Percentiles rank a stretch among this genome's conserved stretches.
phyloP scores from a whole-genome alignment of 1,140 invertebrate genomes.

The Cydia splendana region DNA sequence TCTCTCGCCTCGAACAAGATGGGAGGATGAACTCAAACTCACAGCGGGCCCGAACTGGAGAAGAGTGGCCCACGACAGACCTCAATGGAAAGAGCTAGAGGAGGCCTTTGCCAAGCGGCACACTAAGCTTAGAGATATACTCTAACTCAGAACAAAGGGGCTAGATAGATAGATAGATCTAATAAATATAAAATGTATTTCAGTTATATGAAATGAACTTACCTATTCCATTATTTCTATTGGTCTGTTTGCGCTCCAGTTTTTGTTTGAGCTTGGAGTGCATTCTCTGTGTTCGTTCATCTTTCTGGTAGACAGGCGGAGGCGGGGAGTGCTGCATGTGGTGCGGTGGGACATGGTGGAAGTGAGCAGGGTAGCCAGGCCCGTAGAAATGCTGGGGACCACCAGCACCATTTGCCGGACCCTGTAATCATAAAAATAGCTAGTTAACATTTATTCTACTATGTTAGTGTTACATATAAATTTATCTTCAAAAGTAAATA shows the following conservation, averaged over 20 bases:
- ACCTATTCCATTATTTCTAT: conserved; percentile 78
- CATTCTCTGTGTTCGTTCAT: conserved; percentile 88
- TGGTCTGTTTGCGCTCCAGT: conserved; percentile 83
- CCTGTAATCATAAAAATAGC: conserved; percentile 56
- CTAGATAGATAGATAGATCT: too few species aligned
- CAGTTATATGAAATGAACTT: background rate
- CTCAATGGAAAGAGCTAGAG: too few species aligned
- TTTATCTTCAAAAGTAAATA: too few species aligned
- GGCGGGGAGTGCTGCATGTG: conserved; percentile 80
- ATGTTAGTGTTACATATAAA: too few species aligned
- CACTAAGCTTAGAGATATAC: too few species aligned
- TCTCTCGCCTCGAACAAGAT: too few species aligned
- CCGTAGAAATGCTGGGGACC: conserved; percentile 83
- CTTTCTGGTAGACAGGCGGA: conserved; percentile 84
- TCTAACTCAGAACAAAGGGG: too few species aligned
- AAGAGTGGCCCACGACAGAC: too few species aligned
- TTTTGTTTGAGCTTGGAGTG: conserved; percentile 88
- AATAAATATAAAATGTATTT: too few species aligned
- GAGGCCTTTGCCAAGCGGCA: too few species aligned
- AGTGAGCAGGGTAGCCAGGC: conserved; percentile 82
- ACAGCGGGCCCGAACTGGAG: too few species aligned
- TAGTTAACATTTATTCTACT: background rate
- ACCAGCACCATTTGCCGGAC: conserved; percentile 82
- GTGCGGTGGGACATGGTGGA: conserved; percentile 79
- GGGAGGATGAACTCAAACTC: too few species aligned